Base-by-base conservation (phyloP, 2,113 vertebrate species). In the Dipodomys merriami region DNA sequence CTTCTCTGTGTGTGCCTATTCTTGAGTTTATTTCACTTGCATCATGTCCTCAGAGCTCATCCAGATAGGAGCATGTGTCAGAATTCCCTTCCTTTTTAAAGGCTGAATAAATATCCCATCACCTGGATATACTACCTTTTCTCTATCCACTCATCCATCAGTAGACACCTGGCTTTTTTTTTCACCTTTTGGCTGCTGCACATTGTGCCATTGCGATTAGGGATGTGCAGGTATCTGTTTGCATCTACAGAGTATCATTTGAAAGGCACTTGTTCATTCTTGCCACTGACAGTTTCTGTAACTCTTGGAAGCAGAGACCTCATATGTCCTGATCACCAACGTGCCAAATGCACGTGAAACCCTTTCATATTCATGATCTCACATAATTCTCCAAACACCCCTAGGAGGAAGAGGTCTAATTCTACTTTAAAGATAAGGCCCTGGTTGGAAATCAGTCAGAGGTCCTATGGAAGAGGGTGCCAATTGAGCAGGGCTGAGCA, bases 401-500 rank as follows among this genome's bases (percentile, higher is more conserved):
- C 46, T 30, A 18, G 30, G 44, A 78, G 33, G 44, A 82, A 18
- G 64, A 67, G 19, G 33, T 67, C 22, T 57, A 57, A 25, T 72
- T 86, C 44, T 12, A 4, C 62, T 80, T 77, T 72, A 71, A 23
- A 94, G 81, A n/a, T 71, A 82, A 80, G 73, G 62, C 33, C 25
- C 11, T 15, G 33, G 25, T 80, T 80, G 84, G 60, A 88, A 80
- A 88, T 22, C 71, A 76, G 67, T 62, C 74, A 82, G 53, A 94
- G 29, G 60, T 22, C 29, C n/a, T 1, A 0, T 1, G 1, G 33
- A 60, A 3, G n/a, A 35, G 64, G 18, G 2, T 74, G 35, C 39
- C 22, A 49, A 6, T 44, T 6, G 20, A 78, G 15, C 25, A 12
- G 13, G 60, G 73, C 49, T 81, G 22, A 91, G 68, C 80, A 22